Evolutionary conservation across 2,113 vertebrate species (phyloP).

Genomic region (Martes martes): DNA sequence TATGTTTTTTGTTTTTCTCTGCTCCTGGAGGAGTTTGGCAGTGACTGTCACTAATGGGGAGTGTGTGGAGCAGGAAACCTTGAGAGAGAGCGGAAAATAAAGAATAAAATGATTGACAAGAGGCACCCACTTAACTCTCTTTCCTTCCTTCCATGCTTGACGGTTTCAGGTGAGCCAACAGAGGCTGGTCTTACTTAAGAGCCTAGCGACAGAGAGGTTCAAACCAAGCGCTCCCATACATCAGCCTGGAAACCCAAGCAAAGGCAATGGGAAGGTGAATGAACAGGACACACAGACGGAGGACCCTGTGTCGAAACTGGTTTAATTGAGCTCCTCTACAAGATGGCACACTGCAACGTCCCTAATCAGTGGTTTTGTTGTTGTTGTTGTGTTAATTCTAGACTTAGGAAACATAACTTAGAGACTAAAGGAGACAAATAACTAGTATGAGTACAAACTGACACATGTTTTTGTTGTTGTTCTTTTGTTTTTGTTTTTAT

Average conservation of each 20-base stretch:
- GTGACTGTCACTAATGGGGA: not conserved
- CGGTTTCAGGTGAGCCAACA: not conserved
- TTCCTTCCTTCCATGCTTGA: not conserved
- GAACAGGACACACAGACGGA: too few relatives aligned
- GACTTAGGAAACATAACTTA: not conserved
- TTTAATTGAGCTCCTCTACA: not conserved
- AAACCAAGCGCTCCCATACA: accelerated
- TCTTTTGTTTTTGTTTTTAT: not conserved
- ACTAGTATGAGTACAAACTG: not conserved
- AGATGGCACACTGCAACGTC: not conserved
- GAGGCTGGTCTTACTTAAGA: not conserved
- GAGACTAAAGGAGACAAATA: not conserved
- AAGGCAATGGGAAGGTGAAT: not conserved
- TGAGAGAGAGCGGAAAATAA: not conserved
- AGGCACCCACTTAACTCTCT: not conserved
- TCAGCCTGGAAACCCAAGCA: not conserved
- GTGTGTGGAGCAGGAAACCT: not conserved
- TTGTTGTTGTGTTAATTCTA: not conserved
- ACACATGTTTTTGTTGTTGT: not conserved
- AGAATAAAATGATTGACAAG: too few relatives aligned
- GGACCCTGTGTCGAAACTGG: not conserved
- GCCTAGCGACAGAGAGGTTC: not conserved
- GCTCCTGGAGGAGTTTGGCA: not conserved
- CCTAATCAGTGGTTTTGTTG: not conserved
- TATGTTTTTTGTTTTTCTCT: not conserved